phyloP scores from a whole-genome alignment of 1,140 invertebrate species.

The Macrosteles quadrilineatus region DNA sequence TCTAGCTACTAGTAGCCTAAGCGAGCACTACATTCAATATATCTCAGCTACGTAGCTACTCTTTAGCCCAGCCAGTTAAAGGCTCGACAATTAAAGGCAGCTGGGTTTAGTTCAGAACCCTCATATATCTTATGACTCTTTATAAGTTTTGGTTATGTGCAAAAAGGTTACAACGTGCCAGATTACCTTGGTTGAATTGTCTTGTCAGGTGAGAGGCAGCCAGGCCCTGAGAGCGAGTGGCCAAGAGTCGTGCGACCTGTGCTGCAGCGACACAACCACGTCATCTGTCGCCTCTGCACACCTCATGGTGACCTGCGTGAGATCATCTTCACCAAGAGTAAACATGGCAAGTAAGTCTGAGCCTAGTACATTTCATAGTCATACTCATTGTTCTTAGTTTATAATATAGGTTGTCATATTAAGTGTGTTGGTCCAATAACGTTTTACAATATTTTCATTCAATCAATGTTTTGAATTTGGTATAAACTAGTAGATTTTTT shows the following conservation, averaged over 20 bases:
- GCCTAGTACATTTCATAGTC: not conserved
- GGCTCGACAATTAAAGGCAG: no score
- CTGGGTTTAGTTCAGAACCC: no score
- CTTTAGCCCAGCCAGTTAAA: no score
- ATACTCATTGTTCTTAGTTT: not conserved
- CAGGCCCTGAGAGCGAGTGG: slow-evolving; percentile 56
- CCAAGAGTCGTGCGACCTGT: slow-evolving; percentile 72
- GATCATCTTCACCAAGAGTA: slow-evolving; percentile 71
- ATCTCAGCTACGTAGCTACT: no score
- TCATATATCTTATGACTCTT: no score
- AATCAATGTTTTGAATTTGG: not conserved
- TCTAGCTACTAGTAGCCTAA: no score
- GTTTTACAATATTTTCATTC: not conserved
- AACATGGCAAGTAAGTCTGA: slow-evolving; percentile 65
- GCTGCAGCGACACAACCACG: slow-evolving; percentile 65
- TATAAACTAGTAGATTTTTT: not conserved
- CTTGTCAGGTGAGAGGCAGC: no score
- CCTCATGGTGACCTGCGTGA: slow-evolving; percentile 71
- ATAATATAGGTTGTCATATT: not conserved
- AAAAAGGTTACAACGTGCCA: no score
- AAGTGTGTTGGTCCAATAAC: not conserved
- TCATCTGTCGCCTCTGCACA: slow-evolving; percentile 78
- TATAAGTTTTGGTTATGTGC: no score
- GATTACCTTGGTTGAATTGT: no score
- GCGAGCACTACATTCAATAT: no score